Percentiles rank a stretch among this genome's conserved stretches.
These are phyloP conservation scores for Xylocampa areola DNA, from an alignment of 2,888 invertebrate species.

Conservation along the genomic window DNA sequence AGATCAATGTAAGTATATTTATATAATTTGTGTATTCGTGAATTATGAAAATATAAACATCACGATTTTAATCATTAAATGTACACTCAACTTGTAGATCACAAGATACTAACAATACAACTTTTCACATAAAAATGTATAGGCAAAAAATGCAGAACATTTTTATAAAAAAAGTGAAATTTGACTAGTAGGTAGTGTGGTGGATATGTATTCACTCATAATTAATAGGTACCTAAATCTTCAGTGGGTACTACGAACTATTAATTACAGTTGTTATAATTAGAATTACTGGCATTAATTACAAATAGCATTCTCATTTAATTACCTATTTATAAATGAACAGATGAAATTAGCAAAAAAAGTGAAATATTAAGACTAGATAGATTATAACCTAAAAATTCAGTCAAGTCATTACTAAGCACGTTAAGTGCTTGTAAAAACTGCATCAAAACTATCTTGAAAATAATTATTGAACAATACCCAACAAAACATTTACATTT, in stretches of 20 bases:
- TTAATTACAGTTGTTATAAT: conserved; percentile 64
- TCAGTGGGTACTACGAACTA: conserved; percentile 66
- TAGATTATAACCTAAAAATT: conserved; percentile 77
- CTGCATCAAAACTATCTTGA: conserved; percentile 41
- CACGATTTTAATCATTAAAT: conserved; percentile 46
- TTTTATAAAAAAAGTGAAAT: conserved; percentile 54
- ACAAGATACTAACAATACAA: conserved; percentile 61
- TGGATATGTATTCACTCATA: conserved; percentile 80
- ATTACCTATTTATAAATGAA: conserved; percentile 61
- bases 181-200: conserved; percentile 76
- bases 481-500: conserved; percentile 33
- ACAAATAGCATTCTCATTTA: conserved; percentile 50
- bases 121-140: conserved; percentile 50
- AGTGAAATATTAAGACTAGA: conserved; percentile 79
- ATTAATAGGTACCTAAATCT: conserved; percentile 55
- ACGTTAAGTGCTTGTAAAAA: conserved; percentile 60
- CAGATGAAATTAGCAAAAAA: conserved; percentile 58
- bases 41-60: conserved; percentile 5
- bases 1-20: conserved; percentile 5
- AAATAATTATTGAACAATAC: conserved; percentile 15
- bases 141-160: conserved; percentile 28
- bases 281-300: conserved; percentile 54
- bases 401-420: conserved; percentile 80
- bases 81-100: conserved; percentile 58
- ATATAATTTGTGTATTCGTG: conserved; percentile 5